Conservation (phyloP, 1,140 invertebrate species). For the Orussus abietinus region DNA sequence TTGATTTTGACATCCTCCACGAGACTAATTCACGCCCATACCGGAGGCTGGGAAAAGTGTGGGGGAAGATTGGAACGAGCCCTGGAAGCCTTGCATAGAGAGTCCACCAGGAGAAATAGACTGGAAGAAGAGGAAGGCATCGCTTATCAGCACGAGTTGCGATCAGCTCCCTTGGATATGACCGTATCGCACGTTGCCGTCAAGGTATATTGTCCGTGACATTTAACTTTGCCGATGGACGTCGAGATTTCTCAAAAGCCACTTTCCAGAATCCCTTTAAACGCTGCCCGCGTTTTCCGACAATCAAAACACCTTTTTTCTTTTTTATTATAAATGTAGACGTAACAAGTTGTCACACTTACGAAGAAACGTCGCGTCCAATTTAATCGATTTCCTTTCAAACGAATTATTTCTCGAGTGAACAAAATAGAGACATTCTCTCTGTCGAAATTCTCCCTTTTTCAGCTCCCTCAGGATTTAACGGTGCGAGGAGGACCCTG, state of each 20-base stretch:
- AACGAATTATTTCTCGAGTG: too few species aligned
- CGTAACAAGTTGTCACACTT: too few species aligned
- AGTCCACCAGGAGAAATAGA: conserved; percentile 31
- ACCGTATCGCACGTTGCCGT: conserved; percentile 41
- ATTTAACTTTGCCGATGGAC: neutral
- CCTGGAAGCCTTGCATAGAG: conserved; percentile 41
- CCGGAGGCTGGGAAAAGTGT: conserved; percentile 28
- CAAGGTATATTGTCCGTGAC: too few species aligned
- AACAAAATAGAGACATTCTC: neutral
- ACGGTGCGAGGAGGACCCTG: conserved; percentile 29
- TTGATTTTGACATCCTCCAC: too few species aligned
- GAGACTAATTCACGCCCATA: too few species aligned
- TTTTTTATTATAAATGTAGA: too few species aligned
- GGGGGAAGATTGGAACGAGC: conserved; percentile 45
- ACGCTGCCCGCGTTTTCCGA: too few species aligned
- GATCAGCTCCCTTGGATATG: conserved; percentile 44
- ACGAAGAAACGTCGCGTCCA: too few species aligned
- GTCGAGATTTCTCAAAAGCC: too few species aligned
- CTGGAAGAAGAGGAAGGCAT: conserved; percentile 31
- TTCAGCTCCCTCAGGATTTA: conserved; percentile 26
- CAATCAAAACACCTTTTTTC: too few species aligned
- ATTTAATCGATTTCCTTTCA: too few species aligned
- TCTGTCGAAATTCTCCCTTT: conserved; percentile 4
- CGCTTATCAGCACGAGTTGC: conserved; percentile 40
- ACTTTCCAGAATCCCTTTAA: too few species aligned